These are phyloP conservation scores for Athrips mouffetella DNA, from an alignment of 2,888 invertebrate genomes.

Conservation along the genomic window DNA sequence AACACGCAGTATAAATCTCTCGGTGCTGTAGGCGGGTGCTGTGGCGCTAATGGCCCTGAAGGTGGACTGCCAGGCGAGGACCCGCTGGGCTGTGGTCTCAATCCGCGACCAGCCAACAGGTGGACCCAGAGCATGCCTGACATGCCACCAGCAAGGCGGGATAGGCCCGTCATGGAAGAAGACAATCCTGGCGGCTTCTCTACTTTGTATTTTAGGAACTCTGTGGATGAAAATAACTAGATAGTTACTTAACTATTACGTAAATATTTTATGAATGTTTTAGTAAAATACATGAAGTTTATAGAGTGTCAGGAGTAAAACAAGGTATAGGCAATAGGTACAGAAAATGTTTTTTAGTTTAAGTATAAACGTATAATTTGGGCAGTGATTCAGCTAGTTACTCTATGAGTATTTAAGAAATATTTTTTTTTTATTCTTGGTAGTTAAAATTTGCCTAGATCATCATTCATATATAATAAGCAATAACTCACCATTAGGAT, in stretches of 20 bases:
- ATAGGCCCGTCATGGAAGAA: constrained; percentile 75
- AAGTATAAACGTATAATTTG: no score
- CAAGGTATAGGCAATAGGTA: no score
- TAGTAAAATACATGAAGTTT: no score
- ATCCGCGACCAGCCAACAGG: constrained; percentile 90
- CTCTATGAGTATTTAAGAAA: no score
- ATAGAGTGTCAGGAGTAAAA: no score
- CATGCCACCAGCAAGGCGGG: constrained; percentile 75
- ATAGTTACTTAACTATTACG: no score
- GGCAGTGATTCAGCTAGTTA: no score
- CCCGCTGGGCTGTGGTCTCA: constrained; percentile 82
- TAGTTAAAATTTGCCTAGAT: no score
- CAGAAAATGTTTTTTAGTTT: no score
- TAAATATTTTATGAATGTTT: no score
- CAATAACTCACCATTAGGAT: constrained; percentile 88
- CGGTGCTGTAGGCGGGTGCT: constrained; percentile 65
- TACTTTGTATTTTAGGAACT: constrained; percentile 94
- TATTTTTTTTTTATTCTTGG: no score
- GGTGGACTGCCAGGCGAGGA: constrained; percentile 86
- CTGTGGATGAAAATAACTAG: constrained; percentile 61
- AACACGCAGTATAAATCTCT: constrained; percentile 98
- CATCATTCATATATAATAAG: no score
- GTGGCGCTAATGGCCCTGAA: constrained; percentile 76
- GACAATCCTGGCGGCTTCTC: constrained; percentile 83
- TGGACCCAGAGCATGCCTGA: constrained; percentile 96